Conservation (phyloP, 2,797 vertebrate species). For the Fistularia commersonii region DNA sequence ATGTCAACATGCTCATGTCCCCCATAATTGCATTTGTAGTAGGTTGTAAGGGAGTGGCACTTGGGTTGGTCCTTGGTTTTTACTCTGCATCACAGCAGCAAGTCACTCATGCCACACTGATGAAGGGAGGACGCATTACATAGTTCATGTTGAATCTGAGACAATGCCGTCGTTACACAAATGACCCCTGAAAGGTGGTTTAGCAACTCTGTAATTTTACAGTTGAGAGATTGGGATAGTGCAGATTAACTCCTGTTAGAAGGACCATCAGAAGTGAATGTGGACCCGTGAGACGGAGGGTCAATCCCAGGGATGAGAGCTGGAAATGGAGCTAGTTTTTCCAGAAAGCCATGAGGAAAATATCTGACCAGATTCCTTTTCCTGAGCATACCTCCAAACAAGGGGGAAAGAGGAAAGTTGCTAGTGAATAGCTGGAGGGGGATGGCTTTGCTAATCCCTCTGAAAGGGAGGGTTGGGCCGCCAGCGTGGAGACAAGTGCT, state of each 20-base stretch:
- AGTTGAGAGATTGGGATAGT: constrained; percentile 36
- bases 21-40: constrained; percentile 65
- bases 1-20: constrained; percentile 71
- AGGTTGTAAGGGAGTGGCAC: constrained; percentile 47
- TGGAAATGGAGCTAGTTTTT: constrained; percentile 61
- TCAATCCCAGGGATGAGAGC: constrained; percentile 65
- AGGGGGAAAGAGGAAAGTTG: constrained; percentile 75
- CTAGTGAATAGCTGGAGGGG: constrained; percentile 83
- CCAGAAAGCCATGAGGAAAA: constrained; percentile 67
- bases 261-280: constrained; percentile 46
- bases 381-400: constrained; percentile 75
- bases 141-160: constrained; percentile 23
- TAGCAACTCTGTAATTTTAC: constrained; percentile 26
- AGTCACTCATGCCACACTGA: constrained; percentile 33
- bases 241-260: constrained; percentile 47
- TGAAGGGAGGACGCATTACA: constrained; percentile 20
- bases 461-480: constrained; percentile 83
- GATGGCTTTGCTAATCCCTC: constrained; percentile 83
- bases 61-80: constrained; percentile 50
- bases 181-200: constrained; percentile 43
- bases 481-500: constrained; percentile 83
- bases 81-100: constrained; percentile 40
- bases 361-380: constrained; percentile 75
- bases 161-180: constrained; percentile 18
- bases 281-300: constrained; percentile 46